Percentiles rank a stretch among this genome's conserved stretches.
Evolutionary conservation across 2,888 invertebrate species (phyloP).

Genomic region (Allophyes oxyacanthae): DNA sequence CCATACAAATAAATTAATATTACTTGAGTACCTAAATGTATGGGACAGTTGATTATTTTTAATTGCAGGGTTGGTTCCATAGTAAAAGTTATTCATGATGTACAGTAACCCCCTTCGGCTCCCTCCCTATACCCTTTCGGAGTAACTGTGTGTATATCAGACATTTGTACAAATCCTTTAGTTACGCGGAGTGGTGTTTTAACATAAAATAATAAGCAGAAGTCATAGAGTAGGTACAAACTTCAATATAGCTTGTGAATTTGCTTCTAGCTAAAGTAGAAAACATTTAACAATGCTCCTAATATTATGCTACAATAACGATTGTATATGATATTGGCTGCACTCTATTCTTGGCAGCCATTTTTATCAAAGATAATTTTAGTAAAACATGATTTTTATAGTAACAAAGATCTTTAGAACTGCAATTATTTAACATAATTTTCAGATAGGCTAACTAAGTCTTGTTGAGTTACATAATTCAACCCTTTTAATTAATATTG

Average conservation of each 20-base stretch:
- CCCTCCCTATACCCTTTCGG: too few relatives aligned
- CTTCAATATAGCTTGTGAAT: slow-evolving; percentile 41
- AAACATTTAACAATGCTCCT: slow-evolving; percentile 72
- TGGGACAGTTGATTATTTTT: too few relatives aligned
- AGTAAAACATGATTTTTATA: slow-evolving; percentile 43
- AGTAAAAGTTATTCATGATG: too few relatives aligned
- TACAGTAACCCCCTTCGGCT: too few relatives aligned
- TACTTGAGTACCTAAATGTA: too few relatives aligned
- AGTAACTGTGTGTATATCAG: too few relatives aligned
- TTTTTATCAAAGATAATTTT: slow-evolving; percentile 49
- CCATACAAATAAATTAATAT: too few relatives aligned
- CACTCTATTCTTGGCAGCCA: slow-evolving; percentile 44
- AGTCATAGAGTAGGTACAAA: slow-evolving; percentile 42
- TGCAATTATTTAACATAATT: slow-evolving; percentile 25
- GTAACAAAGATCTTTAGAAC: slow-evolving; percentile 37
- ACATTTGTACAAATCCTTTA: slow-evolving; percentile 12
- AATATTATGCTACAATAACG: slow-evolving; percentile 65
- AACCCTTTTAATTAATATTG: slow-evolving; percentile 7
- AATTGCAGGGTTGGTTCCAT: too few relatives aligned
- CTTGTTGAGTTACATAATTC: slow-evolving; percentile 33
- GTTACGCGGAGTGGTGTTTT: slow-evolving; percentile 14
- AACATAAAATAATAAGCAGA: slow-evolving; percentile 25
- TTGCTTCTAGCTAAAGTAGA: slow-evolving; percentile 68
- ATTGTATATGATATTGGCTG: slow-evolving; percentile 57
- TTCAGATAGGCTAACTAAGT: slow-evolving; percentile 26